Conservation (phyloP, 23 tunicate genomes). For the Pegea sp. region DNA sequence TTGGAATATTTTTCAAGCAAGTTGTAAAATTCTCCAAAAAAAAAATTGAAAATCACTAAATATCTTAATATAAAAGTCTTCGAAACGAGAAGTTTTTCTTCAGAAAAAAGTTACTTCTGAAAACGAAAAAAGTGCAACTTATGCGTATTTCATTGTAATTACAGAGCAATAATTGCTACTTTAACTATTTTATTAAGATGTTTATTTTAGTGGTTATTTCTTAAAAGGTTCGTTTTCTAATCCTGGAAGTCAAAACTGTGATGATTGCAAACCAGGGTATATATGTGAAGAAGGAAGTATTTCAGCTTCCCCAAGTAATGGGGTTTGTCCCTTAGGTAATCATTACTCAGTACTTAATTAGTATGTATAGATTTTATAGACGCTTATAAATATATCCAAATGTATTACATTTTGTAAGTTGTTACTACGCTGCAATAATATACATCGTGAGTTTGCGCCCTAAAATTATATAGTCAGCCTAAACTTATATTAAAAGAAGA, state of each 20-base stretch:
- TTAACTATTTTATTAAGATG: no score
- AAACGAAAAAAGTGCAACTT: no score
- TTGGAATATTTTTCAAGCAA: slow-evolving; percentile 2
- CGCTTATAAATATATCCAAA: neutral
- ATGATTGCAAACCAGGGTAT: slow-evolving; percentile 44
- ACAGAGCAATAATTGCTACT: no score
- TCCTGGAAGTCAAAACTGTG: slow-evolving; percentile 12
- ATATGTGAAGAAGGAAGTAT: slow-evolving; percentile 43
- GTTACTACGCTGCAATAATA: neutral
- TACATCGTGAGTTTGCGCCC: neutral
- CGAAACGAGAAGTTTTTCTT: no score
- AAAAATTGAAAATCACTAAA: no score
- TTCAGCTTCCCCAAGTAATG: slow-evolving; percentile 12
- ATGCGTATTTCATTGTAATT: no score
- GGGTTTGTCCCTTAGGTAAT: slow-evolving; percentile 62
- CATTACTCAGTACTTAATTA: no score
- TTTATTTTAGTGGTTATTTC: neutral
- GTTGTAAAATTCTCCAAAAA: neutral
- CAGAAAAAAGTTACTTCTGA: no score
- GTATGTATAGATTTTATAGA: no score
- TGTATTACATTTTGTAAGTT: neutral
- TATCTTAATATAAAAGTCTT: no score
- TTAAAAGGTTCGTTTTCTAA: slow-evolving; percentile 44
- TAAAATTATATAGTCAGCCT: no score
- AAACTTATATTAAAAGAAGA: no score